Evolutionary conservation across 2,113 vertebrate species (phyloP).

Genomic region (Chinchilla lanigera): DNA sequence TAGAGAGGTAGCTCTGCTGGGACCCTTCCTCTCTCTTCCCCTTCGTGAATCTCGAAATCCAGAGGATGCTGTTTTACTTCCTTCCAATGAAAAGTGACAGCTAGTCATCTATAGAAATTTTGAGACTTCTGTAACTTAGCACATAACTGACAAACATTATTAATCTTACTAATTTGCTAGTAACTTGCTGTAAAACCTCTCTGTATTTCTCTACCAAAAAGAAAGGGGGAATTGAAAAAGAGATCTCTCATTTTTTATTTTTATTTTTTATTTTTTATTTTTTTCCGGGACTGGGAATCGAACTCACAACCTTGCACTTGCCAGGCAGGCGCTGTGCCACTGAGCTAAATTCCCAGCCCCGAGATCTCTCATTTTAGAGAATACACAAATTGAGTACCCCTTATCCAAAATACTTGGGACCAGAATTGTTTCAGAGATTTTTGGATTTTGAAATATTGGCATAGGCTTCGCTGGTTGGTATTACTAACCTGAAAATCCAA

Average conservation of each 20-base stretch:
- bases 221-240: neutral
- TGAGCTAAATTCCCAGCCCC: too few species aligned
- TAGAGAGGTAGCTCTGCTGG: accelerated
- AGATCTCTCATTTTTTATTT: neutral
- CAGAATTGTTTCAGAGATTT: neutral
- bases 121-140: neutral
- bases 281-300: too few species aligned
- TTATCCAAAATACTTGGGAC: neutral
- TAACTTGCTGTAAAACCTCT: neutral
- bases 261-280: too few species aligned
- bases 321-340: too few species aligned
- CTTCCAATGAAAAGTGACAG: neutral
- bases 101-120: neutral
- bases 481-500: neutral
- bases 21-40: neutral
- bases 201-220: neutral
- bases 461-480: neutral
- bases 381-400: neutral
- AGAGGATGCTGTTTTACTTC: neutral
- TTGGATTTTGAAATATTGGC: neutral
- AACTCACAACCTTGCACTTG: too few species aligned
- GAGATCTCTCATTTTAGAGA: neutral
- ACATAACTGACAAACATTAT: neutral
- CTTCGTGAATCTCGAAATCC: neutral
- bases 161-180: neutral